Base-by-base conservation (phyloP, 2,113 vertebrate genomes). In the Pygoscelis adeliae region DNA sequence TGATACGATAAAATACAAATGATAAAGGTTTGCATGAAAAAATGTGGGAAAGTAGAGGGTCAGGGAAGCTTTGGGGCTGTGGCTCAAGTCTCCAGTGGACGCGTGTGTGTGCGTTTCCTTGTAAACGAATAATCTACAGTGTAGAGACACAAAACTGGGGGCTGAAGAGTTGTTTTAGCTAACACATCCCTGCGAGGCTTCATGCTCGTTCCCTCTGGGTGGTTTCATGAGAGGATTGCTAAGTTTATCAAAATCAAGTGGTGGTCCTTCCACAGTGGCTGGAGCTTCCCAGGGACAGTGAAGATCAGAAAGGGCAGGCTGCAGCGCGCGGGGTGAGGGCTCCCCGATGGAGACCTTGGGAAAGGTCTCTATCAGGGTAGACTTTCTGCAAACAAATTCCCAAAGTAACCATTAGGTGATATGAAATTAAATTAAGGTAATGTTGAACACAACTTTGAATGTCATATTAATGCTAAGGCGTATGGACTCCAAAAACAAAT, bases 191-290 rank as follows among this genome's bases (percentile, higher is more conserved):
- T 10, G 13, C 0, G 15, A 74, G 38, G 21, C 27, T 56, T n/a
- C 36, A 2, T 0, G 0, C 9, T 18, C 27, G 2, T 9, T 79
- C 38, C 10, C 20, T 47, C 5, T 27, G 32, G 9, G 27, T 55
- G 66, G 9, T 59, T 93, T 42, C 29, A 5, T 0, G 0, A 65
- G 49, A 50, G 4, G 36, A 17, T 12, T 50, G 2, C 10, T 46
- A 67, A 13, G 15, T 25, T 61, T 70, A 25, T 47, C 44, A 15
- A 59, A 26, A 11, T 14, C 19, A n/a, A 66, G 66, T 53, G 19
- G 1, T 61, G n/a, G 1, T 42, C 44, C 16, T 83, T 76, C 36
- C 50, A 34, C 21, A 22, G 62, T 17, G 30, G 13, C 22, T 44
- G 46, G 36, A 63, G 21, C 66, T 88, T 84, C 36, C 23, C 53